These are phyloP conservation scores for Drosophila anomalata DNA, from an alignment of 2,888 invertebrate species.

Conservation along the genomic window DNA sequence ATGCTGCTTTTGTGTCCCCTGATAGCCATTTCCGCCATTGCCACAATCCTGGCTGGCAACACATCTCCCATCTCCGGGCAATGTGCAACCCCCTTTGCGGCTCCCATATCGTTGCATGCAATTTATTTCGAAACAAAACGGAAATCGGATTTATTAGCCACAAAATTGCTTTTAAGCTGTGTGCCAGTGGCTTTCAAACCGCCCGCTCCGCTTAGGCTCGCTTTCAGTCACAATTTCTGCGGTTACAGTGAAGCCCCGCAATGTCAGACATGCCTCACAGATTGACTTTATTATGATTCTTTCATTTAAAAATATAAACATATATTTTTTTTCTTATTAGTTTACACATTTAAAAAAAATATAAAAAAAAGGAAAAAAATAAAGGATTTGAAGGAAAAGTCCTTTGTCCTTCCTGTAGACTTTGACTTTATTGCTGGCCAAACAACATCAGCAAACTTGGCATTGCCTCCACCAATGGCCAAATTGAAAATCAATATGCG, in stretches of 20 bases:
- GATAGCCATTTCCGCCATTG: constrained; percentile 64
- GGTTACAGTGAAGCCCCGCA: constrained; percentile 13
- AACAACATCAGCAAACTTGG: constrained; percentile 12
- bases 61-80: not conserved
- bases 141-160: constrained; percentile 83
- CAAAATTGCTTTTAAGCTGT: constrained; percentile 82
- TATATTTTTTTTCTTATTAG: not conserved
- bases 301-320: not conserved
- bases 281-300: too few species aligned
- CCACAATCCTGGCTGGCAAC: constrained; percentile 5
- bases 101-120: constrained; percentile 44
- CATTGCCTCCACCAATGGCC: constrained; percentile 17
- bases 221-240: constrained; percentile 22
- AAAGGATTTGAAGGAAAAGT: not conserved
- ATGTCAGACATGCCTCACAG: not conserved
- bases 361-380: too few species aligned
- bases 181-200: constrained; percentile 66
- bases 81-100: constrained; percentile 3
- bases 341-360: not conserved
- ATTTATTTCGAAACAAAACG: constrained; percentile 81
- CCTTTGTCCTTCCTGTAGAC: constrained; percentile 12
- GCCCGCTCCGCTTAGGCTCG: constrained; percentile 5
- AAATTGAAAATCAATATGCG: constrained; percentile 80
- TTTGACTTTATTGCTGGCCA: constrained; percentile 27
- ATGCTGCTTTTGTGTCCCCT: constrained; percentile 43